A percentile compares a stretch with the other conserved stretches of the same genome.
phyloP scores from a whole-genome alignment of 2,113 vertebrate genomes.

The Eptesicus fuscus region DNA sequence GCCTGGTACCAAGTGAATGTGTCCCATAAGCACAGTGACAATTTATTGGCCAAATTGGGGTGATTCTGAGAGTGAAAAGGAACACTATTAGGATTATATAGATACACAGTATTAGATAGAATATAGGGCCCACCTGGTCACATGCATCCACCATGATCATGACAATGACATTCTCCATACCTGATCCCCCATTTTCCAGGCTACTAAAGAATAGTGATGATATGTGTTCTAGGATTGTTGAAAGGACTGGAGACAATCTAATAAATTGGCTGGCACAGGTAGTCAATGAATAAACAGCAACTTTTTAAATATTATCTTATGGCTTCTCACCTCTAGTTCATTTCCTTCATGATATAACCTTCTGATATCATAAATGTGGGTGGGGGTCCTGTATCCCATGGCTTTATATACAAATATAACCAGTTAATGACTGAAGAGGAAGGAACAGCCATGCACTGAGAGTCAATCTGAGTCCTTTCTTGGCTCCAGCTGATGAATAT shows the following conservation, averaged over 20 bases:
- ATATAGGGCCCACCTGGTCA: background rate
- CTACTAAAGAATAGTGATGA: background rate
- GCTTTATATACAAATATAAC: constrained; percentile 34
- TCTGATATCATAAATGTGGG: background rate
- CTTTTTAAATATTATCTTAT: background rate
- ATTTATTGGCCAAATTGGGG: background rate
- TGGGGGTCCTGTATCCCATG: background rate
- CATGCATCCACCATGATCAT: rapidly evolving
- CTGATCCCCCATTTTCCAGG: background rate
- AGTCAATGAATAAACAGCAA: background rate
- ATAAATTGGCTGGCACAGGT: background rate
- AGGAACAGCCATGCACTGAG: constrained; percentile 1
- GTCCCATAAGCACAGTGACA: background rate
- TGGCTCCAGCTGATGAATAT: constrained; percentile 68
- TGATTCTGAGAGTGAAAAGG: background rate
- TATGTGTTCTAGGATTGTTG: background rate
- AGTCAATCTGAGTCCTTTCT: constrained; percentile 54
- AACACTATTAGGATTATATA: background rate
- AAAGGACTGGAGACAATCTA: background rate
- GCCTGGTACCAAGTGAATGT: too few species aligned
- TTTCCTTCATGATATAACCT: background rate
- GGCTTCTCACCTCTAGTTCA: background rate
- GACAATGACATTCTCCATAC: background rate
- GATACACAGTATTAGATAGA: background rate
- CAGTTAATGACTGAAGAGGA: constrained; percentile 29